Conservation (phyloP, 1,140 invertebrate genomes). For the Calosoma granatense region DNA sequence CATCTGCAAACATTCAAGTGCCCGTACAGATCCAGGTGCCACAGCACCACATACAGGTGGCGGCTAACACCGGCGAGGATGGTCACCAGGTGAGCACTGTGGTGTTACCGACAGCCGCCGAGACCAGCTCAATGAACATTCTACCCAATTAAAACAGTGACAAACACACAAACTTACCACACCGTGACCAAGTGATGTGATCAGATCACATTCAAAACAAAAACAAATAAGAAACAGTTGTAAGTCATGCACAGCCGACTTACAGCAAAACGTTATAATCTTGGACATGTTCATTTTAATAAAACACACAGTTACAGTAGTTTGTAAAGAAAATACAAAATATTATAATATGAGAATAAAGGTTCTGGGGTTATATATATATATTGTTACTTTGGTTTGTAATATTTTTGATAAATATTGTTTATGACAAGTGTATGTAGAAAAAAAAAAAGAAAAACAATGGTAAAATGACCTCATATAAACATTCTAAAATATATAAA, state of each 20-base stretch:
- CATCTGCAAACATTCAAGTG: slow-evolving; percentile 31
- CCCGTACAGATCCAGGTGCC: slow-evolving; percentile 34
- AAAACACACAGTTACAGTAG: background rate
- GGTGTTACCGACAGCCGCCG: slow-evolving; percentile 42
- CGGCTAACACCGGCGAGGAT: slow-evolving; percentile 22
- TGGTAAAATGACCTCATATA: background rate
- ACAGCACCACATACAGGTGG: slow-evolving; percentile 31
- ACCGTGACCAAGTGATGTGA: background rate
- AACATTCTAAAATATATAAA: slow-evolving; percentile 7
- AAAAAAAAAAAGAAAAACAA: background rate
- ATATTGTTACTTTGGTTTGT: slow-evolving; percentile 2
- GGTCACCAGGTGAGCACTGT: slow-evolving; percentile 35
- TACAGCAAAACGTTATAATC: background rate
- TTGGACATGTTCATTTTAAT: background rate
- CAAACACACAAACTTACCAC: background rate
- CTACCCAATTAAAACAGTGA: slow-evolving; percentile 20
- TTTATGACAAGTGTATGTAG: slow-evolving; percentile 3
- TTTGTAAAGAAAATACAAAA: background rate
- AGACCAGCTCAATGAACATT: slow-evolving; percentile 38
- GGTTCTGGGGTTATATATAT: background rate
- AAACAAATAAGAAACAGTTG: background rate
- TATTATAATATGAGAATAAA: slow-evolving; percentile 1
- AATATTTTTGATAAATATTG: slow-evolving; percentile 9
- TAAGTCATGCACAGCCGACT: background rate
- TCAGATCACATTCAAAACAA: background rate